Evolutionary conservation across 2,888 invertebrate genomes (phyloP), one percentile per base, ranked within the genome.

Genomic region (Panorpa germanica): DNA sequence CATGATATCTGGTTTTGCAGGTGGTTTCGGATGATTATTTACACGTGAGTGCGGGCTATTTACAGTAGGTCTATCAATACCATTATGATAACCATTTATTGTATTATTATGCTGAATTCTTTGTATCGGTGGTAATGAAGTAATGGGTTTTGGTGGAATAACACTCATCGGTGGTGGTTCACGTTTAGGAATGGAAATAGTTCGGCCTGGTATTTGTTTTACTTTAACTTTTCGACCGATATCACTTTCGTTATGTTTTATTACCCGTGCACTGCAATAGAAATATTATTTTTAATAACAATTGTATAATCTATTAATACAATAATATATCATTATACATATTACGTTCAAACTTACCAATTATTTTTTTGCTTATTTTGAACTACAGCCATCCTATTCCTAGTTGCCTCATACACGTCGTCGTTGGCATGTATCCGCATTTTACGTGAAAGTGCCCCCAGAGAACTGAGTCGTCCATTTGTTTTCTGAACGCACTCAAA

Each of bases 351-450:
- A 31, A 37, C 52, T 52, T 50, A 85, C 85, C 81, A 85, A 64
- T 86, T 86, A 55, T 85, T 88, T 61, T 86, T 88, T 58, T 77
- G 82, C 56, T 78, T 81, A 53, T 90, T 83, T 54, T 88, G 85
- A 41, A 80, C 83, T 47, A 74, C 73, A 47, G 82, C 83, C 82
- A 93, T 86, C 46, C 83, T 75, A 53, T 81, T 75, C 57, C 77
- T 70, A 41, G 93, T 93, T 44, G 78, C 74, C 58, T 85, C 85
- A 59, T 91, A 93, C 35, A 88, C 82, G 63, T 93, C 91, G 49
- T 91, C 91, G 48, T 86, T 91, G 45, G 93, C 93, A 52, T 81
- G 82, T 43, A 93, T 78, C 40, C 85, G 75, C 70, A 93, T 80
- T 53, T 82, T 81, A 52, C 76, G 70, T 45, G 77, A 74, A 57